Evolutionary conservation across 64 coral and sea anemone genomes (phyloP), one percentile per base, ranked within the genome.

Genomic region (Pocillopora damicornis): DNA sequence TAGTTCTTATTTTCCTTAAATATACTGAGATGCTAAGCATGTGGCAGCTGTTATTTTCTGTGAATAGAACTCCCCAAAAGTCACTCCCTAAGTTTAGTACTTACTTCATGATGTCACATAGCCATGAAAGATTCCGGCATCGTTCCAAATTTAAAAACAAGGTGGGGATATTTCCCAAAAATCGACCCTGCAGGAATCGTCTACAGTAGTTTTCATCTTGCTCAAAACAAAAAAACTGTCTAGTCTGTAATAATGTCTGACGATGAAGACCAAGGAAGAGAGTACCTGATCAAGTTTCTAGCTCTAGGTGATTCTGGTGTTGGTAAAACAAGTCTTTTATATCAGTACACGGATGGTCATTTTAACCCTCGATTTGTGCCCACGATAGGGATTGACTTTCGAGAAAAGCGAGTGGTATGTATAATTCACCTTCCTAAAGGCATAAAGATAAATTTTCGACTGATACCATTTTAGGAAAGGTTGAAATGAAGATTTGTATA

Each of bases 311-410:
- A 98, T 36, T 98, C 95, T 38, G 95, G 95, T 8, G 95, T 98
- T 0, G 95, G 95, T 11, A 98, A 98, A 86, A 98, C 95, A 45
- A 94, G 95, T 42, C 71, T 94, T 14, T 86, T 98, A 12, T 94
- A 94, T 64, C 95, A 98, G 34, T 98, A 94, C 65, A 94, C 92
- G 2, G 92, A 98, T 68, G 58, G 67, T 60, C 76, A 81, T 11
- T 98, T 98, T 67, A 94, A 94, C 45, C 92, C 92, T 20, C 91
- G 91, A 71, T 98, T 98, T 92, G 93, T 98, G 1, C 91, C 95
- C 13, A 98, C 95, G 1, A 93, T 98, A 17, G 95, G 95, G 65
- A 98, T 98, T 56, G 95, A 98, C 61, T 98, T 94, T 57, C 89
- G 95, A 89, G 95, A 98, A 76, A 98, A 98, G 15, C 74, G 89